Evolutionary conservation across 2,797 vertebrate species (phyloP).

Genomic region (Rhynchonycteris naso): DNA sequence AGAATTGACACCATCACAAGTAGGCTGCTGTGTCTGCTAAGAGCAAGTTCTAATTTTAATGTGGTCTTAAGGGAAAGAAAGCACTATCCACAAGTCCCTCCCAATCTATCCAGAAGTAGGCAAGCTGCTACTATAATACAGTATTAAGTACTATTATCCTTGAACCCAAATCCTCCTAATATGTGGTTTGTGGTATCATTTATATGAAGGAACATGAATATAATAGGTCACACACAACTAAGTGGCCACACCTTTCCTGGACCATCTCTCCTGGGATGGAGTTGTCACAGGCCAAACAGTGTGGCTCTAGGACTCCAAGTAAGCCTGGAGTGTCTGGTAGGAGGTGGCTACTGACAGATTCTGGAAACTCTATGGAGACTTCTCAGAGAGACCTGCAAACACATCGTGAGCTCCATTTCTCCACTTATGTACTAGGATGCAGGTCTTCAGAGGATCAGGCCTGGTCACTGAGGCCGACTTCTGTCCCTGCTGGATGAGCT

Average conservation of each 20-base stretch:
- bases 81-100: background rate
- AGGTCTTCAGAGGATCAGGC: background rate
- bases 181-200: background rate
- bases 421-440: background rate
- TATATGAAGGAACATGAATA: background rate
- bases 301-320: background rate
- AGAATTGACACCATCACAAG: background rate
- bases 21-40: background rate
- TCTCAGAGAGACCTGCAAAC: background rate
- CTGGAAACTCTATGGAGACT: background rate
- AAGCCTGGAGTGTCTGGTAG: background rate
- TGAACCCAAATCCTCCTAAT: background rate
- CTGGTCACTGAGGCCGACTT: background rate
- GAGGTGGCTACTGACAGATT: background rate
- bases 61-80: conserved; percentile 19
- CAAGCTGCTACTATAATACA: conserved; percentile 19
- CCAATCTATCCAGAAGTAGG: background rate
- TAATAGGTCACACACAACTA: background rate
- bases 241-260: background rate
- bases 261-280: background rate
- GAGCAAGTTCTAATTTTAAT: conserved; percentile 4
- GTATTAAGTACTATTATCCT: conserved; percentile 12
- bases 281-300: background rate
- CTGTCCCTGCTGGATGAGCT: background rate
- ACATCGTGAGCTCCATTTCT: background rate